phyloP scores from a whole-genome alignment of 1,140 invertebrate genomes.

The Tetramorium alpestre region DNA sequence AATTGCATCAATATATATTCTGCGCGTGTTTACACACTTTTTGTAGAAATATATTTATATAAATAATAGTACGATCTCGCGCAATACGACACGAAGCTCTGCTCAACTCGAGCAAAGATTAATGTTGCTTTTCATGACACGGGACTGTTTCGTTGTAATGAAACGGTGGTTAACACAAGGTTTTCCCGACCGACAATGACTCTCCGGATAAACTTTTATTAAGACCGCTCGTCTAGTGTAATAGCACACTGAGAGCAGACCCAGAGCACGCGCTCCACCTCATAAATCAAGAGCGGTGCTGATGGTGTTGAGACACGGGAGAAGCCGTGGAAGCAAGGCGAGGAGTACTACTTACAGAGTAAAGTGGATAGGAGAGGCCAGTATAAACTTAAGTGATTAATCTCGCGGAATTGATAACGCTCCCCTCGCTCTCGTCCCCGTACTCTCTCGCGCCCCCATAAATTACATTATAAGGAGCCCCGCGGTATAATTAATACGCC shows the following conservation, averaged over 20 bases:
- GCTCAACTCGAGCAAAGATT: conserved; percentile 34
- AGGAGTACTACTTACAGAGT: conserved; percentile 77
- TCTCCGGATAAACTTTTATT: conserved; percentile 51
- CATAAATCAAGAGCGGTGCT: conserved; percentile 80
- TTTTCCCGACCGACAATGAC: conserved; percentile 56
- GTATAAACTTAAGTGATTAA: conserved; percentile 83
- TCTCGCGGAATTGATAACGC: conserved; percentile 82
- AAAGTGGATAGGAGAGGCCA: conserved; percentile 80
- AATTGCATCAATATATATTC: neutral
- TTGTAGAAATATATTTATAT: neutral
- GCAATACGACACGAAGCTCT: neutral
- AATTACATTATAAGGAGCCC: conserved; percentile 82
- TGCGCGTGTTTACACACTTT: neutral
- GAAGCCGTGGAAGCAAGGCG: conserved; percentile 71
- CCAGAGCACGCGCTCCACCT: conserved; percentile 47
- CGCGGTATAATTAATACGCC: conserved; percentile 81
- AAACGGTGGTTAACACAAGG: conserved; percentile 62
- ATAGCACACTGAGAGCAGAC: conserved; percentile 40
- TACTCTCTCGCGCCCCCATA: conserved; percentile 78
- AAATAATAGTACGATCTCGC: neutral
- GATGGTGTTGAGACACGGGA: conserved; percentile 73
- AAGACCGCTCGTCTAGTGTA: conserved; percentile 58
- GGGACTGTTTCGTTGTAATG: conserved; percentile 58
- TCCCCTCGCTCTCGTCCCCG: conserved; percentile 70
- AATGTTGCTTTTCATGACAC: conserved; percentile 55